Evolutionary conservation across 1,140 invertebrate genomes (phyloP).

Genomic region (Melitaea cinxia): DNA sequence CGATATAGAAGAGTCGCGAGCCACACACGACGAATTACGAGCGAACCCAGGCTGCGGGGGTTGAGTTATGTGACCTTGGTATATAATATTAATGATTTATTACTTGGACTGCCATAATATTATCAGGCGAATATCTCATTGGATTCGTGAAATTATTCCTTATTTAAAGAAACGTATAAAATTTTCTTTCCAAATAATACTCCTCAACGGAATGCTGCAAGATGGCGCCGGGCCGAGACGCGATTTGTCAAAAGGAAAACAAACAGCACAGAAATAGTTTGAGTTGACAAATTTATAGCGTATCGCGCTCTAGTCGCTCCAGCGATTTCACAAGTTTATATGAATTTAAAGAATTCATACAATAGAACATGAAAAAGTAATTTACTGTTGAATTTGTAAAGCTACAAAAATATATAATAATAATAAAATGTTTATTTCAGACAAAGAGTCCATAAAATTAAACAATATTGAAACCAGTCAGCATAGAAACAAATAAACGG

Average conservation of each 20-base stretch:
- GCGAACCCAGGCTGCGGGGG: constrained; percentile 53
- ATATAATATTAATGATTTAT: constrained; percentile 69
- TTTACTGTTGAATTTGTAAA: too few species aligned
- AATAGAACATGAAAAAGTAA: neutral
- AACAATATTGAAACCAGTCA: too few species aligned
- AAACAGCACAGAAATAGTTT: constrained; percentile 69
- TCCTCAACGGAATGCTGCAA: constrained; percentile 50
- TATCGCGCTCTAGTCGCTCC: constrained; percentile 39
- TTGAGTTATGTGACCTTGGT: constrained; percentile 66
- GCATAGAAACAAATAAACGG: too few species aligned
- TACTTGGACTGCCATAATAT: constrained; percentile 34
- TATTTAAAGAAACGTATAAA: neutral
- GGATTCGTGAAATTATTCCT: neutral
- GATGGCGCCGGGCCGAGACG: constrained; percentile 53
- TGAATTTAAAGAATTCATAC: constrained; percentile 26
- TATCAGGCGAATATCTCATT: neutral
- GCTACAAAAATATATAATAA: too few species aligned
- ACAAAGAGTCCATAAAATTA: neutral
- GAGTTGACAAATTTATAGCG: constrained; percentile 70
- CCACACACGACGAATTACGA: constrained; percentile 76
- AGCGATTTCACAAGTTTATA: constrained; percentile 39
- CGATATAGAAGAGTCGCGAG: constrained; percentile 60
- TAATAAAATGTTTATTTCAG: neutral
- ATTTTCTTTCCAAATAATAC: constrained; percentile 36
- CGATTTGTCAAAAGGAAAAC: constrained; percentile 72